Evolutionary conservation across 2,113 vertebrate species (phyloP), one percentile per base, ranked within the genome.

Genomic region (Etheostoma spectabile): DNA sequence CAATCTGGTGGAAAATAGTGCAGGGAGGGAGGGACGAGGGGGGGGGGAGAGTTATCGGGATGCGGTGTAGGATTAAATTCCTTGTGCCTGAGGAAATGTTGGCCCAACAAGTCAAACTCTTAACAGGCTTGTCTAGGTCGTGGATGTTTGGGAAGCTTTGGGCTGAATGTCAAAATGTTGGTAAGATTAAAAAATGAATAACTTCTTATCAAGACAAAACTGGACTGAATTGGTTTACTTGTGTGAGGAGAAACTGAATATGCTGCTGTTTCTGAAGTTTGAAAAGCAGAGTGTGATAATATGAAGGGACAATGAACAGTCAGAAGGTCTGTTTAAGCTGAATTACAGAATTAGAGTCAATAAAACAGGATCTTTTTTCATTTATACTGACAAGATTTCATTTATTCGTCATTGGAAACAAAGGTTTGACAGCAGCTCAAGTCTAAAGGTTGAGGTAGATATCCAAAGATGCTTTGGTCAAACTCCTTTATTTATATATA

Each of bases 1-100:
- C 80, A 67, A 90, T 85, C 73, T 78, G 63, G 38, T 70, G 69
- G 79, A 74, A 78, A 85, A 68, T 75, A 66, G 83, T 60, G 52
- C 74, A 35, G 85, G 0, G 64, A 35, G 48, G 4, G n/a, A 13
- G 67, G 56, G 49, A 5, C 8, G n/a, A n/a, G n/a, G n/a, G n/a
- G n/a, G 6, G 61, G 6, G 1, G 21, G 21, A 0, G 7, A 61
- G 70, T 35, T 52, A 27, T 48, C n/a, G 14, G 61, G 35, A 35
- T 48, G 49, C 55, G 35, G 22, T 79, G 48, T 63, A n/a, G 80
- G 80, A 79, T 83, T 88, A 81, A 76, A 65, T 11, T 66, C 49
- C 51, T 67, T 24, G 48, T 4, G 71, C 24, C 69, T 2, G 68
- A 74, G 72, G 66, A 79, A 65, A 71, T 48, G 80, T 75, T 75